phyloP scores from a whole-genome alignment of 2,888 invertebrate species.

The Blera fallax region DNA sequence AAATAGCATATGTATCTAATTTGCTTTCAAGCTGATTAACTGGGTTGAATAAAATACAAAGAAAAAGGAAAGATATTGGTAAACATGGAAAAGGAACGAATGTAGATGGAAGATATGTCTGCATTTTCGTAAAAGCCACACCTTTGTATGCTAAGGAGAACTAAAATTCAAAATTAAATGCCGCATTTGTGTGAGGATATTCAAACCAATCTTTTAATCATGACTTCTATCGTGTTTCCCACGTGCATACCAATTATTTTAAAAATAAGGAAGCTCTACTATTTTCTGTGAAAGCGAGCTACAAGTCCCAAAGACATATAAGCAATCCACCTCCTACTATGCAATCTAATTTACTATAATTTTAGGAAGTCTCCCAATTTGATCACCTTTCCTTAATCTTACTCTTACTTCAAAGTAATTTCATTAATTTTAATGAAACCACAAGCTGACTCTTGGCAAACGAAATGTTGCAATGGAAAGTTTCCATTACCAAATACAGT shows the following conservation, averaged over 20 bases:
- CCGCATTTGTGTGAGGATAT: too few relatives aligned
- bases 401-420: conserved; percentile 11
- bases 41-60: background rate
- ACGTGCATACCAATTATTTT: background rate
- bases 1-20: conserved; percentile 32
- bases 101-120: too few relatives aligned
- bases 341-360: conserved; percentile 14
- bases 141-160: too few relatives aligned
- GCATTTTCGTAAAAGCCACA: too few relatives aligned
- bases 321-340: background rate
- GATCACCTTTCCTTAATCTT: conserved; percentile 9
- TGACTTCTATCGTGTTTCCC: too few relatives aligned
- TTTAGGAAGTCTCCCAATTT: conserved; percentile 18
- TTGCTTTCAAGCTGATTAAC: conserved; percentile 32
- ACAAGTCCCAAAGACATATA: background rate
- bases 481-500: conserved; percentile 41
- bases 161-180: too few relatives aligned
- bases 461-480: conserved; percentile 31
- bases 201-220: too few relatives aligned
- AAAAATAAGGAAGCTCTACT: background rate
- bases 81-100: background rate
- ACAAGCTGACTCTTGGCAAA: background rate
- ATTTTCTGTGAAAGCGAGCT: conserved; percentile 12
- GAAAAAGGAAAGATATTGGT: background rate
- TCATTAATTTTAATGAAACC: conserved; percentile 52